These are phyloP conservation scores for Hedya salicella DNA, from an alignment of 2,888 invertebrate species.

Conservation along the genomic window DNA sequence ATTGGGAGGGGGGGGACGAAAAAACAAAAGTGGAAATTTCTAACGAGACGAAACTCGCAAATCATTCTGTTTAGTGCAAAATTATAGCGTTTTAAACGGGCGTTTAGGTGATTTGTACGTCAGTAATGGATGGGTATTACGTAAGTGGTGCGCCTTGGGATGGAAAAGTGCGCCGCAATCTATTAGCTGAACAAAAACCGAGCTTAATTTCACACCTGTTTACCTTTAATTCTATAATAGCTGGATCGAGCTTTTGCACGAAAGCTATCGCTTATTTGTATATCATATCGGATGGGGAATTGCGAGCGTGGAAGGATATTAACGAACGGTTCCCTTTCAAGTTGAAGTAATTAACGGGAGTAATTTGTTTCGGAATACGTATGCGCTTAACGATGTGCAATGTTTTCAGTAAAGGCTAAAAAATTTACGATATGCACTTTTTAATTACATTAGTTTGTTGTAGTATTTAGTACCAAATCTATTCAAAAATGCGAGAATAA, in stretches of 20 bases:
- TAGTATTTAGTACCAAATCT: no score
- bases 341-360: slow-evolving; percentile 39
- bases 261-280: slow-evolving; percentile 61
- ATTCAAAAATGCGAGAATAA: no score
- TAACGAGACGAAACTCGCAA: slow-evolving; percentile 80
- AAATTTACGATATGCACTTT: no score
- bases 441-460: no score
- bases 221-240: slow-evolving; percentile 80
- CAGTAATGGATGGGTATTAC: slow-evolving; percentile 74
- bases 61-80: slow-evolving; percentile 83
- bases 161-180: slow-evolving; percentile 74
- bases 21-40: slow-evolving; percentile 82
- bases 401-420: no score
- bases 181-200: slow-evolving; percentile 78
- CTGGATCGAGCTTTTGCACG: slow-evolving; percentile 66
- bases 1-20: slow-evolving; percentile 70
- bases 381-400: slow-evolving; percentile 20
- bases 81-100: slow-evolving; percentile 81
- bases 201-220: slow-evolving; percentile 84
- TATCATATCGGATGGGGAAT: slow-evolving; percentile 39
- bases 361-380: slow-evolving; percentile 39
- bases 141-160: slow-evolving; percentile 70
- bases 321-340: slow-evolving; percentile 46
- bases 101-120: slow-evolving; percentile 78
- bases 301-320: slow-evolving; percentile 28